Evolutionary conservation across 2,888 invertebrate species (phyloP).

Genomic region (Pomacea canaliculata): DNA sequence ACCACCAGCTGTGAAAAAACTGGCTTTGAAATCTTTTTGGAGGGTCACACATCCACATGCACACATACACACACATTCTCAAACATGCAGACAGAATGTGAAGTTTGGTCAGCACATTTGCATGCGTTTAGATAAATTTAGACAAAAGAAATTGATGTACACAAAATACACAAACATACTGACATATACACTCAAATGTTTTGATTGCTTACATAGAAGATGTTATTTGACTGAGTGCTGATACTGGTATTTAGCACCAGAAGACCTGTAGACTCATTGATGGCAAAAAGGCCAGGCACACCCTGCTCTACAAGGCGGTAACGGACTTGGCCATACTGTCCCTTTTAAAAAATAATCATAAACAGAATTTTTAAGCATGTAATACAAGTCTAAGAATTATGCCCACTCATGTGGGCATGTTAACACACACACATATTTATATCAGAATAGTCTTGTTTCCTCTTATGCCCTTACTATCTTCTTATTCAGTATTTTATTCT

Average conservation of each 20-base stretch:
- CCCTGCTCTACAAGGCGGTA: conserved; percentile 17
- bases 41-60: neutral
- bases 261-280: conserved; percentile 39
- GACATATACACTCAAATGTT: neutral
- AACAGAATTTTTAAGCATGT: too few species aligned
- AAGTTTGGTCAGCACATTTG: too few species aligned
- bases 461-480: too few species aligned
- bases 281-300: conserved; percentile 26
- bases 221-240: conserved; percentile 8
- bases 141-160: too few species aligned
- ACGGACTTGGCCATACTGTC: conserved; percentile 11
- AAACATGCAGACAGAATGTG: neutral
- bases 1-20: conserved; percentile 49
- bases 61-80: neutral
- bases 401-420: too few species aligned
- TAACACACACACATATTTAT: too few species aligned
- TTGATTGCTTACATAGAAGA: conserved; percentile 19
- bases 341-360: conserved; percentile 1
- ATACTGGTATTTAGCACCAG: conserved; percentile 34
- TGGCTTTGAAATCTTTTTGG: too few species aligned
- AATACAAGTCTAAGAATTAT: too few species aligned
- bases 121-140: too few species aligned
- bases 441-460: too few species aligned
- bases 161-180: too few species aligned
- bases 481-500: too few species aligned